Conservation (phyloP, 2,888 invertebrate genomes). For the Tetramorium bicarinatum region DNA sequence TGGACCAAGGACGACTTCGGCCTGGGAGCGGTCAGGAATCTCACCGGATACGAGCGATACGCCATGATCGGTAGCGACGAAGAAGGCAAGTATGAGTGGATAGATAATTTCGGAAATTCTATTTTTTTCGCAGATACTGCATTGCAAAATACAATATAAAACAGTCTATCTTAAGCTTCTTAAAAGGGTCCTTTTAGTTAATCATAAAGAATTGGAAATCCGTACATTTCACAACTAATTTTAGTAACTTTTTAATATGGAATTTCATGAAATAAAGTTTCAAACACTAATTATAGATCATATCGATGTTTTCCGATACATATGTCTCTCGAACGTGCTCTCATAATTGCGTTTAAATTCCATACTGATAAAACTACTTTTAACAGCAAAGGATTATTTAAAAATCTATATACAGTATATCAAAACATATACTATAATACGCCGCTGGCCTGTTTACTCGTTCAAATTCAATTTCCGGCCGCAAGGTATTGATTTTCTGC, state of each 20-base stretch:
- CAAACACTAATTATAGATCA: not conserved
- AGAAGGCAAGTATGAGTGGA: conserved; percentile 90
- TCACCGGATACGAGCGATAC: conserved; percentile 97
- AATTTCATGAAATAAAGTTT: not conserved
- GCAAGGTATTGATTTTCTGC: conserved; percentile 69
- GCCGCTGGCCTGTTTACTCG: conserved; percentile 67
- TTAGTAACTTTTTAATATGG: no score
- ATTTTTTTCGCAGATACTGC: conserved; percentile 24
- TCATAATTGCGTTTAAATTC: conserved; percentile 20
- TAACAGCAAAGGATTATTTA: conserved; percentile 9
- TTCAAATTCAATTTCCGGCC: conserved; percentile 75
- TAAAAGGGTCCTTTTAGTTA: not conserved
- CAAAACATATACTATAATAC: conserved; percentile 49
- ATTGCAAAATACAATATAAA: conserved; percentile 25
- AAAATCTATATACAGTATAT: conserved; percentile 29
- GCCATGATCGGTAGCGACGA: conserved; percentile 98
- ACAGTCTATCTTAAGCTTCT: not conserved
- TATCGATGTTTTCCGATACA: conserved; percentile 2
- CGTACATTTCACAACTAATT: not conserved
- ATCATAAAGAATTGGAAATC: not conserved
- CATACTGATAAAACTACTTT: not conserved
- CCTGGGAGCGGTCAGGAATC: conserved; percentile 95
- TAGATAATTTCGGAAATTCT: conserved; percentile 59
- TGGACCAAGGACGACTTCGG: conserved; percentile 99
- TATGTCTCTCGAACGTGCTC: not conserved